Base-by-base conservation (phyloP, 2,888 invertebrate genomes). In the Zaprionus lineosus region DNA sequence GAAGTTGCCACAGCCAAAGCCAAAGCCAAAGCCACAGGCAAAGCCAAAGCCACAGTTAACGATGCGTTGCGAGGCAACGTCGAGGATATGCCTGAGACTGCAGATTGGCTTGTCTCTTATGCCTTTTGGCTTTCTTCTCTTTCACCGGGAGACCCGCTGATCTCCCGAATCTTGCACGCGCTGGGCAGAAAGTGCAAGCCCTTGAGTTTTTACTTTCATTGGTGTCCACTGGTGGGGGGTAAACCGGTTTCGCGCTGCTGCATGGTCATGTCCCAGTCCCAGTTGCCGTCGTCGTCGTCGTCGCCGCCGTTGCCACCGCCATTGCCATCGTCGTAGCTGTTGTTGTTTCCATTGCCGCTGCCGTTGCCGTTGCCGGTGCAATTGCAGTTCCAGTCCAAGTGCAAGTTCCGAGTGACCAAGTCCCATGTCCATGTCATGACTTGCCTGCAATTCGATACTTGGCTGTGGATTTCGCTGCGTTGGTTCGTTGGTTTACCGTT, bases 171-270 rank as follows among this genome's bases (percentile, higher is more conserved):
- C n/a, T 37, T 63, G 44, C 55, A 34, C 26, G 14, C n/a, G n/a
- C n/a, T 57, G 67, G 74, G 59, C 78, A 66, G 87, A 89, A 89
- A 89, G 89, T 89, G 89, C 87, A 89, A 89, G 89, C 89, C 89
- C 89, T 89, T 89, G 87, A 88, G 88, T 87, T 89, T 89, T 89
- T 89, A 89, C 89, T 89, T 89, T 89, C 89, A 78, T 88, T 88
- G 84, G 60, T 19, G n/a, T n/a, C n/a, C n/a, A n/a, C n/a, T n/a
- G n/a, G 8, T 4, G 33, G 14, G 9, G 24, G 16, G 3, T 3
- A 11, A 73, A 77, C 74, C 63, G 77, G 67, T 77, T 76, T 12
- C 34, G 37, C 33, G 26, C 37, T 50, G 41, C 28, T 34, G 41
- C 52, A 39, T 55, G 59, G 37, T 31, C 57, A 57, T 40, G 63